These are phyloP conservation scores for Antennarius maculatus DNA, from an alignment of 2,797 vertebrate genomes.

Conservation along the genomic window DNA sequence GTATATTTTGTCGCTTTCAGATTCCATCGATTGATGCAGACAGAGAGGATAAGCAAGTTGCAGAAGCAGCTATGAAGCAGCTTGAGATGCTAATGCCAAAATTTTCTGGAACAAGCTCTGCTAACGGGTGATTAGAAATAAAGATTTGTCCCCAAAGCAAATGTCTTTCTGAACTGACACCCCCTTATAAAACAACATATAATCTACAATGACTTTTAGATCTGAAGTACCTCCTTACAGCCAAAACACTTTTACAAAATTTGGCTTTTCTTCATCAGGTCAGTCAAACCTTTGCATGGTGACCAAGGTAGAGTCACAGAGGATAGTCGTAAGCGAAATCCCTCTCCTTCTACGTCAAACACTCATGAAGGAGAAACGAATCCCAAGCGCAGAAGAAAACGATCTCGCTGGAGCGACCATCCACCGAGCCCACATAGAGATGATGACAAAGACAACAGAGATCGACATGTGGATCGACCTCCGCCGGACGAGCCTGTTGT, in stretches of 20 bases:
- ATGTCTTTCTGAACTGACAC: not conserved
- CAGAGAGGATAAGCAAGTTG: conserved; percentile 89
- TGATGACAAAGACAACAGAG: not conserved
- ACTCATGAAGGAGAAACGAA: conserved; percentile 53
- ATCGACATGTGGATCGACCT: conserved; percentile 86
- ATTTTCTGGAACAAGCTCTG: conserved; percentile 69
- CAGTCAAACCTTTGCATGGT: conserved; percentile 68
- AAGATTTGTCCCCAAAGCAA: not conserved
- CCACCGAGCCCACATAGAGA: conserved; percentile 81
- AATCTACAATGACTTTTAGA: not conserved
- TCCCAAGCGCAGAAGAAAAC: conserved; percentile 70
- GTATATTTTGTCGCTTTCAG: conserved; percentile 7
- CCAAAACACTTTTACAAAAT: too few species aligned
- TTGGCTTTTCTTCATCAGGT: conserved; percentile 18
- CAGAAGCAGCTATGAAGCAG: conserved; percentile 89
- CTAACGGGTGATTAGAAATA: conserved; percentile 68
- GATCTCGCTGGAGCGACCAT: conserved; percentile 81
- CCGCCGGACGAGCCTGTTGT: conserved; percentile 89
- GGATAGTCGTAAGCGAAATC: conserved; percentile 40
- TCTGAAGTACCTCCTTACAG: not conserved
- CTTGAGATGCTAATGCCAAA: conserved; percentile 91
- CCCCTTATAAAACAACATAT: not conserved
- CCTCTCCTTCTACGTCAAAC: conserved; percentile 70
- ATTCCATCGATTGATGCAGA: conserved; percentile 43
- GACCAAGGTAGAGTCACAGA: conserved; percentile 75